Percentiles rank a stretch among this genome's conserved stretches.
These are phyloP conservation scores for Drosophila antonietae DNA, from an alignment of 2,888 invertebrate genomes.

Conservation along the genomic window DNA sequence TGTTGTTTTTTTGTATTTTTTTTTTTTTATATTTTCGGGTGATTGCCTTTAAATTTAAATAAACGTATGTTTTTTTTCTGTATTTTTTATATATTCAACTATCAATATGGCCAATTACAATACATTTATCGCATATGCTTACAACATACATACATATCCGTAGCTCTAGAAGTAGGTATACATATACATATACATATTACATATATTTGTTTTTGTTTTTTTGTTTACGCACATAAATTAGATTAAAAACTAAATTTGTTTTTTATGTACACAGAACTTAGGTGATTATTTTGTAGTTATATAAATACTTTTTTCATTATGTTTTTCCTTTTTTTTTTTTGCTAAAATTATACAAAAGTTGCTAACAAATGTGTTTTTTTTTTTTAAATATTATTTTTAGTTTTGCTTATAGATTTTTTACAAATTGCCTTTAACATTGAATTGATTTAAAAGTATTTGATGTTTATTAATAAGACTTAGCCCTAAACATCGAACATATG, in stretches of 20 bases:
- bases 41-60: constrained; percentile 81
- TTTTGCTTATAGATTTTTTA: constrained; percentile 30
- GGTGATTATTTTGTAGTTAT: constrained; percentile 45
- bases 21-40: constrained; percentile 62
- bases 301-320: constrained; percentile 40
- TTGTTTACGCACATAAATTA: constrained; percentile 71
- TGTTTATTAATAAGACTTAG: constrained; percentile 68
- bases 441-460: constrained; percentile 63
- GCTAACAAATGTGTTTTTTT: constrained; percentile 67
- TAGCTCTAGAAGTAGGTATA: constrained; percentile 47
- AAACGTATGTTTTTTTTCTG: constrained; percentile 54
- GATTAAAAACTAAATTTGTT: constrained; percentile 66
- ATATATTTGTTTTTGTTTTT: constrained; percentile 33
- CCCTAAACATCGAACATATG: constrained; percentile 68
- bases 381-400: not conserved
- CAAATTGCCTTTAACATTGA: constrained; percentile 77
- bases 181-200: constrained; percentile 36
- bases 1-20: constrained; percentile 61
- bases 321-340: constrained; percentile 31
- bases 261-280: constrained; percentile 72
- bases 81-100: constrained; percentile 73
- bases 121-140: constrained; percentile 78
- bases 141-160: constrained; percentile 45
- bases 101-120: constrained; percentile 83
- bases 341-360: constrained; percentile 78